Conservation (phyloP, 2,797 vertebrate genomes). For the Holocentrus rufus region DNA sequence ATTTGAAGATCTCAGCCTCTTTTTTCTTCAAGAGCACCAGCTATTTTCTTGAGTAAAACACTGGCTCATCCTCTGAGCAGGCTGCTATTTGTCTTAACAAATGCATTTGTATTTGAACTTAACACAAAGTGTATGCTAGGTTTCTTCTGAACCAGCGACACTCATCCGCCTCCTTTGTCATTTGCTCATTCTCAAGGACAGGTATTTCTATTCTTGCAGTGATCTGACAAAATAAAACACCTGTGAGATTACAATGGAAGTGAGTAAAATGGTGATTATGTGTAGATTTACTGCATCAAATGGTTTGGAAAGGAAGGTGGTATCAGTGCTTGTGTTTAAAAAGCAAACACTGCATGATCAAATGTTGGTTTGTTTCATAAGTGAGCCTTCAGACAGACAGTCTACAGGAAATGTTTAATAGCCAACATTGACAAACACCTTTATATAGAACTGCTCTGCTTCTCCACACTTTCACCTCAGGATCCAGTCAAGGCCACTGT, state of each 20-base stretch:
- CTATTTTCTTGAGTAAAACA: too few species aligned
- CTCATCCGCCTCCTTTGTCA: not conserved
- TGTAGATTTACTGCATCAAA: constrained; percentile 36
- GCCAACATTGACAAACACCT: constrained; percentile 53
- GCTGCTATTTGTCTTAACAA: not conserved
- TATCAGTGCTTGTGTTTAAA: constrained; percentile 22
- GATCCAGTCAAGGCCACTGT: constrained; percentile 58
- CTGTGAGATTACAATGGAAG: constrained; percentile 20
- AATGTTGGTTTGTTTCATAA: constrained; percentile 36
- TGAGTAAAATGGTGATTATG: constrained; percentile 43
- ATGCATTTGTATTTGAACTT: too few species aligned
- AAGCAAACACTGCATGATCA: constrained; percentile 26
- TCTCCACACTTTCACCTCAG: constrained; percentile 53
- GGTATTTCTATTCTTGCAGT: constrained; percentile 13
- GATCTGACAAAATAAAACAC: constrained; percentile 26
- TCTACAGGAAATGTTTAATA: constrained; percentile 47
- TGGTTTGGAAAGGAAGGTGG: constrained; percentile 36
- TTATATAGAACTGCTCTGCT: constrained; percentile 34
- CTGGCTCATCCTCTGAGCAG: too few species aligned
- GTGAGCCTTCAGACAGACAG: constrained; percentile 22
- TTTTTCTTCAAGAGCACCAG: too few species aligned
- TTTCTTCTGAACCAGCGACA: not conserved
- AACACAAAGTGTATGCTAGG: too few species aligned
- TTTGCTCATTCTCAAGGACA: constrained; percentile 18
- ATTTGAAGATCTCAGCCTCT: too few species aligned